phyloP scores from a whole-genome alignment of 2,113 vertebrate species.

The Periophthalmus modestus region DNA sequence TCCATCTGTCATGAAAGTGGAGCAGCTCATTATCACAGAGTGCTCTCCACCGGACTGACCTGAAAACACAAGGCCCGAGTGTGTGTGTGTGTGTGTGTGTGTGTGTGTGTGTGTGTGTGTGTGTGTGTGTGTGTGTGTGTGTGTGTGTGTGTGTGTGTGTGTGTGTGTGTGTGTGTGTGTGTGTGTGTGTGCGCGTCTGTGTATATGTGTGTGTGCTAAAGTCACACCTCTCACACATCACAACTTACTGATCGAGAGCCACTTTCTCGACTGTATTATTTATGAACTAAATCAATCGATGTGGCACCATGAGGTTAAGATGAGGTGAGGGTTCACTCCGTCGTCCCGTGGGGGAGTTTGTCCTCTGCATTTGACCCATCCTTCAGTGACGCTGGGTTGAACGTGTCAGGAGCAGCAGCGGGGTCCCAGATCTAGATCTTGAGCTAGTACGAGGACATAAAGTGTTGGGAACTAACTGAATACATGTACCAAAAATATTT shows the following conservation, averaged over 20 bases:
- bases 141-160: conserved; percentile 16
- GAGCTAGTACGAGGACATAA: too few relatives aligned
- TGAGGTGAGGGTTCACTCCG: too few relatives aligned
- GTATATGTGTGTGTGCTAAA: conserved; percentile 16
- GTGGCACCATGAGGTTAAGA: too few relatives aligned
- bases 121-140: conserved; percentile 24
- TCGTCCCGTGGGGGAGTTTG: too few relatives aligned
- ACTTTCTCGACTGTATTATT: neutral
- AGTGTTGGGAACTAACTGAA: too few relatives aligned
- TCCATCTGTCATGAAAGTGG: conserved; percentile 81
- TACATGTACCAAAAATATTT: too few relatives aligned
- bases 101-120: conserved; percentile 20
- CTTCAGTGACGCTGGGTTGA: too few relatives aligned
- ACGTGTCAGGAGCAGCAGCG: too few relatives aligned
- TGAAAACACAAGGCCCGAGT: conserved; percentile 62
- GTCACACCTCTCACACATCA: conserved; percentile 2
- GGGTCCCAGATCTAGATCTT: too few relatives aligned
- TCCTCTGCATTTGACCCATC: too few relatives aligned
- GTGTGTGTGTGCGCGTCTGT: conserved; percentile 22
- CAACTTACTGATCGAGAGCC: neutral
- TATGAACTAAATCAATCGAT: neutral
- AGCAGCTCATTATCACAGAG: conserved; percentile 77
- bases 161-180: conserved; percentile 20
- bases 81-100: conserved; percentile 18
- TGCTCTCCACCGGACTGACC: conserved; percentile 74